These are phyloP conservation scores for Eulimnadia texana DNA, from an alignment of 1,140 invertebrate species.

Conservation along the genomic window DNA sequence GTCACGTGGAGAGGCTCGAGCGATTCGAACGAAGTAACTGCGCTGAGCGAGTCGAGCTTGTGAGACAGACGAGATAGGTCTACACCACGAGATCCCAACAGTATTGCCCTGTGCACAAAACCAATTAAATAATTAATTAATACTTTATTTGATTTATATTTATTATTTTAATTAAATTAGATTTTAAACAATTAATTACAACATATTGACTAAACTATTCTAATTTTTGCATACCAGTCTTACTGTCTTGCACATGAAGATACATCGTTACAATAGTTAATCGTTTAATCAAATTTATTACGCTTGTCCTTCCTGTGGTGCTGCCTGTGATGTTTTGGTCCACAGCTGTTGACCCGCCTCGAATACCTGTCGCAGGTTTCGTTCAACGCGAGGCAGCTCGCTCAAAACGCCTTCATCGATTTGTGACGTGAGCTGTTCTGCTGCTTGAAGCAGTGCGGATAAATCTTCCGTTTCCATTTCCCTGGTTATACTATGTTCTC, in stretches of 20 bases:
- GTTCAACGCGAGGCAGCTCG: constrained; percentile 69
- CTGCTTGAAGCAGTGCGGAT: constrained; percentile 71
- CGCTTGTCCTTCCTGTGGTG: constrained; percentile 9
- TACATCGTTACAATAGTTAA: neutral
- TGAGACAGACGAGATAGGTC: constrained; percentile 83
- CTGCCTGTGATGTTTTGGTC: neutral
- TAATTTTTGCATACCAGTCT: neutral
- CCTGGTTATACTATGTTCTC: too few relatives aligned
- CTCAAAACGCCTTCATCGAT: constrained; percentile 45
- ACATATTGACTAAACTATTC: too few relatives aligned
- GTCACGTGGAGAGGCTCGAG: constrained; percentile 75
- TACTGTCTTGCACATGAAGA: too few relatives aligned
- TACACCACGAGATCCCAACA: constrained; percentile 80
- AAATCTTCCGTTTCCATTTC: constrained; percentile 41
- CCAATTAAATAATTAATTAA: constrained; percentile 24
- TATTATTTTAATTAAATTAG: too few relatives aligned
- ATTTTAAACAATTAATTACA: too few relatives aligned
- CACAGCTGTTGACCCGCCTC: constrained; percentile 74
- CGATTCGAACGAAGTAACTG: constrained; percentile 70
- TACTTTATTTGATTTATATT: neutral
- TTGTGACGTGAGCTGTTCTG: constrained; percentile 75
- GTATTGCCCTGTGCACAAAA: constrained; percentile 71
- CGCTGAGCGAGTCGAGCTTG: constrained; percentile 72
- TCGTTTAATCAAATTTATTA: neutral
- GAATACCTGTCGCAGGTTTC: constrained; percentile 76